Conservation (phyloP, 1,140 invertebrate species). For the Lasaia peninsularis region DNA sequence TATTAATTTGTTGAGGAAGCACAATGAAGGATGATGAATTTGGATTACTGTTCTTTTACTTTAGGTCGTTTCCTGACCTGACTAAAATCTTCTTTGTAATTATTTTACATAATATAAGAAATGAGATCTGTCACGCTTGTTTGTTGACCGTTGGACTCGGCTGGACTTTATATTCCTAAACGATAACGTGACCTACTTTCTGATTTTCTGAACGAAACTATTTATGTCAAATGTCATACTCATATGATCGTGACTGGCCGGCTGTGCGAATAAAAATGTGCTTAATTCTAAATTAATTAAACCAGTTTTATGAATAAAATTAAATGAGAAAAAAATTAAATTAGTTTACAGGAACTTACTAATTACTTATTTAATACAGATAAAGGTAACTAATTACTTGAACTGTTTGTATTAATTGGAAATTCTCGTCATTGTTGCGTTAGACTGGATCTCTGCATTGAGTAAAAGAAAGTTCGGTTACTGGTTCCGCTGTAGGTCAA, state of each 20-base stretch:
- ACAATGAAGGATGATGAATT: no score
- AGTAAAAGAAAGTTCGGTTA: constrained; percentile 64
- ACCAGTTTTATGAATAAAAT: constrained; percentile 11
- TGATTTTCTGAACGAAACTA: not conserved
- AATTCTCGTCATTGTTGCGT: constrained; percentile 3
- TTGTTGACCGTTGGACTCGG: not conserved
- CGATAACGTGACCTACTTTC: constrained; percentile 3
- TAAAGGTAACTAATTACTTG: not conserved
- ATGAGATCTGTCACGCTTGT: not conserved
- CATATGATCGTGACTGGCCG: constrained; percentile 9
- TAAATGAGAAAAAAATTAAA: not conserved
- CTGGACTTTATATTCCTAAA: not conserved
- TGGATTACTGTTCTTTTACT: no score
- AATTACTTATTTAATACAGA: not conserved
- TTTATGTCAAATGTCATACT: not conserved
- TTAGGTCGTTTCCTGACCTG: no score
- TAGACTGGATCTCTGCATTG: not conserved
- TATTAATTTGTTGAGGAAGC: no score
- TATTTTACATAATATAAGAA: no score
- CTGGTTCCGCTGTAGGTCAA: constrained; percentile 58
- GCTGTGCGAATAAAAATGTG: not conserved
- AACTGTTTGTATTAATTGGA: not conserved
- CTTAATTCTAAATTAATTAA: not conserved
- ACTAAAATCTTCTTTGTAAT: no score
- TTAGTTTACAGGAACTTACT: not conserved